A percentile compares a stretch with the other conserved stretches of the same genome.
These are phyloP conservation scores for Microtus montanus DNA, from an alignment of 2,113 vertebrate genomes.

Conservation along the genomic window DNA sequence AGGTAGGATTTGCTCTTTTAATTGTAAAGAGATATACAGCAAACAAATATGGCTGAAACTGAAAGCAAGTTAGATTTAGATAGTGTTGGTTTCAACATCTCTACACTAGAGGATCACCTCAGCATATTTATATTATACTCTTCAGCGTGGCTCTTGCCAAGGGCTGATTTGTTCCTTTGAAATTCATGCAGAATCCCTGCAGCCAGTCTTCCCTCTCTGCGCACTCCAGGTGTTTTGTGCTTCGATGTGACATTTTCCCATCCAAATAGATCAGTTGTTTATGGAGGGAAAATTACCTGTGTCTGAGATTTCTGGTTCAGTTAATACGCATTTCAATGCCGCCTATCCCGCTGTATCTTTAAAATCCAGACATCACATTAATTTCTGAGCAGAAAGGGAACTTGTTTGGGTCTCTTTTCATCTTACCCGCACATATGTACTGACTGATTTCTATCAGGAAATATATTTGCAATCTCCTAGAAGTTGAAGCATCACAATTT, in stretches of 20 bases:
- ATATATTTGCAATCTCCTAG: constrained; percentile 46
- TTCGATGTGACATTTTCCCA: constrained; percentile 75
- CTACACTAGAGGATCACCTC: neutral
- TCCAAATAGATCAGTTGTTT: constrained; percentile 76
- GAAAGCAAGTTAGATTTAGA: constrained; percentile 42
- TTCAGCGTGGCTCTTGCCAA: constrained; percentile 49
- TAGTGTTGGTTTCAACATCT: constrained; percentile 20
- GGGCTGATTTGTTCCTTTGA: constrained; percentile 64
- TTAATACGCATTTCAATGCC: constrained; percentile 80
- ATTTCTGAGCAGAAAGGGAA: constrained; percentile 51
- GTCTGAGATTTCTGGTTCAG: constrained; percentile 78
- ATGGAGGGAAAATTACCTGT: constrained; percentile 71
- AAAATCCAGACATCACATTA: constrained; percentile 60
- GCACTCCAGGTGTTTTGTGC: constrained; percentile 58
- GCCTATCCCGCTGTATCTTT: constrained; percentile 63
- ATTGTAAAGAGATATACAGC: constrained; percentile 8
- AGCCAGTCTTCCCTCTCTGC: constrained; percentile 57
- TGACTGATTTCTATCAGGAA: constrained; percentile 41
- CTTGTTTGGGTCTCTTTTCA: constrained; percentile 18
- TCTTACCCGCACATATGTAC: constrained; percentile 21
- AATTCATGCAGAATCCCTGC: constrained; percentile 52
- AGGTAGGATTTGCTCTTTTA: constrained; percentile 29
- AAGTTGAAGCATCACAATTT: constrained; percentile 33
- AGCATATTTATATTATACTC: constrained; percentile 59
- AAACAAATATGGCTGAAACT: constrained; percentile 52